phyloP scores from a whole-genome alignment of 1,140 invertebrate species.

The Halesus radiatus region DNA sequence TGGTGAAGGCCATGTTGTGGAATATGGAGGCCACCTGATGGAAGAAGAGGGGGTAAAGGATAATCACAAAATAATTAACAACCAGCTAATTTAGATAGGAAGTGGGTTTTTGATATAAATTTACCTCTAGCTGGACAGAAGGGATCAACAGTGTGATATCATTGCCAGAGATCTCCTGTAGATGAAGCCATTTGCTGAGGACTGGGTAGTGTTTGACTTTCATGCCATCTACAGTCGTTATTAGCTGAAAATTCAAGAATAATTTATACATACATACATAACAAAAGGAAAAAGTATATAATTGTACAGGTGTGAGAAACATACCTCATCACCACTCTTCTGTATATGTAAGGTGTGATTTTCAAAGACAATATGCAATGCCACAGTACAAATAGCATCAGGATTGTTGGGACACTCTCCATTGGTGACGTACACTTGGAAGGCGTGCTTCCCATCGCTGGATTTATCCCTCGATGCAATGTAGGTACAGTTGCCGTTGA shows the following conservation, averaged over 20 bases:
- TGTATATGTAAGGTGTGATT: slow-evolving; percentile 74
- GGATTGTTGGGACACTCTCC: slow-evolving; percentile 71
- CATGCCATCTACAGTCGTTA: slow-evolving; percentile 62
- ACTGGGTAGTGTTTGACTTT: slow-evolving; percentile 67
- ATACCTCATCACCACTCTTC: slow-evolving; percentile 56
- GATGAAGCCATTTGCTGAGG: slow-evolving; percentile 70
- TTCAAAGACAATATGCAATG: slow-evolving; percentile 76
- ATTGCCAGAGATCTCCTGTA: slow-evolving; percentile 66
- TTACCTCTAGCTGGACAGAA: slow-evolving; percentile 70
- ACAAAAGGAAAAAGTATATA: too few relatives aligned
- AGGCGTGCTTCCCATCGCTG: slow-evolving; percentile 71
- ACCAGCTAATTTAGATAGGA: too few relatives aligned
- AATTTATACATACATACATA: not conserved
- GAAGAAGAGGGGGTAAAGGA: not conserved
- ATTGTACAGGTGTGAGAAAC: not conserved
- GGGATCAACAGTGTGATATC: slow-evolving; percentile 67
- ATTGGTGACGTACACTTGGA: slow-evolving; percentile 78
- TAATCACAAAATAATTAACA: too few relatives aligned
- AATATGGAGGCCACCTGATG: slow-evolving; percentile 63
- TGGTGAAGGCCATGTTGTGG: slow-evolving; percentile 73
- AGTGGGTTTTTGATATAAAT: too few relatives aligned
- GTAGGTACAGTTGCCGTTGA: slow-evolving; percentile 85
- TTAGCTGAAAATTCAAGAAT: slow-evolving; percentile 58
- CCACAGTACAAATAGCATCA: slow-evolving; percentile 73
- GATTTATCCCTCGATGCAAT: slow-evolving; percentile 77